A percentile compares a stretch with the other conserved stretches of the same genome.
Conservation (phyloP, 1,140 invertebrate genomes). For the Yoshiicerus persimilis region DNA sequence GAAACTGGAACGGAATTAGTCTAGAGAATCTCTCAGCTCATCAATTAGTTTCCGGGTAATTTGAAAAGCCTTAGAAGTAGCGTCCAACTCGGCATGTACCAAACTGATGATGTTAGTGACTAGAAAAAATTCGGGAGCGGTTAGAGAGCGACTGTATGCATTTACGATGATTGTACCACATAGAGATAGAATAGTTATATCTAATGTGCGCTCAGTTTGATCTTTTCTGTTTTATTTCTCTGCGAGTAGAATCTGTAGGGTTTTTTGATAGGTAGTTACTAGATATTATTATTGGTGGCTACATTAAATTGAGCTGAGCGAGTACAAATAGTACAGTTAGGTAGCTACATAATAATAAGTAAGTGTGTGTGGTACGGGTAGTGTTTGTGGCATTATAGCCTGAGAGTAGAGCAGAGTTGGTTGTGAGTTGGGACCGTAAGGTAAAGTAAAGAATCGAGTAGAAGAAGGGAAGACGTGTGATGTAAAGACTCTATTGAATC, state of each 20-base stretch:
- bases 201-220: not conserved
- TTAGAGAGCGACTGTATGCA: not conserved
- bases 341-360: not conserved
- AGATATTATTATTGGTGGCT: not conserved
- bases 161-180: not conserved
- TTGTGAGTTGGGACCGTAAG: not conserved
- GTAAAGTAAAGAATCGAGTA: not conserved
- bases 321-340: not conserved
- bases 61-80: slow-evolving; percentile 3
- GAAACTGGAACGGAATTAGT: not conserved
- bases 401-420: not conserved
- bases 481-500: not conserved
- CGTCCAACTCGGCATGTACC: not conserved
- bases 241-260: not conserved
- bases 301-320: not conserved
- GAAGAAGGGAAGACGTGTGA: not conserved
- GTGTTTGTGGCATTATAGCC: not conserved
- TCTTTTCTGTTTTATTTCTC: not conserved
- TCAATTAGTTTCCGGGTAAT: slow-evolving; percentile 17
- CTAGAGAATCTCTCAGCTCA: not conserved
- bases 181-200: too few relatives aligned
- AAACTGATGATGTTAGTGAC: slow-evolving; percentile 14
- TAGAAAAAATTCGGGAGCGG: slow-evolving; percentile 1
- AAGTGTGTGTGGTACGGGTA: not conserved
- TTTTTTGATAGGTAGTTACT: too few relatives aligned